Evolutionary conservation across 2,888 invertebrate genomes (phyloP), one percentile per base, ranked within the genome.

Genomic region (Pseudococcus longispinus): DNA sequence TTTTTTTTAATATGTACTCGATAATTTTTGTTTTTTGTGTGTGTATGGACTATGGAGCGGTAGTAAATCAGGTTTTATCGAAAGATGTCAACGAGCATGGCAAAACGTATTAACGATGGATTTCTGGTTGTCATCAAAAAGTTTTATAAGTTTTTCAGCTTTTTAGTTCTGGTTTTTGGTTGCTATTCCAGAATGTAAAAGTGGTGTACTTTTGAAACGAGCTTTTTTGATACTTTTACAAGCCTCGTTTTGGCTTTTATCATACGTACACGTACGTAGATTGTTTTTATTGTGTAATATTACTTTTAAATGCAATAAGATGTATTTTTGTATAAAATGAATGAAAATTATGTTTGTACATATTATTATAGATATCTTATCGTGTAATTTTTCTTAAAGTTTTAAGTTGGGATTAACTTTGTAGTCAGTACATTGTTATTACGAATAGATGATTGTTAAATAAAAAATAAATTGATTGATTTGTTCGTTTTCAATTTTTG

Each of bases 391-490:
- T 85, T 85, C 74, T 85, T 85, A 60, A 37, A 84, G 29, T 86
- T 74, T 80, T 86, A 77, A 86, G 55, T 55, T 80, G 77, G 86
- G 86, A 86, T 86, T 86, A 80, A 86, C 77, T 86, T 86, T 86
- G 80, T 86, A 86, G 86, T 86, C 86, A 86, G 80, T 86, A 86
- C 80, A 86, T 86, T 86, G 86, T 86, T 86, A 37, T 37, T 37
- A 86, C 32, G 44, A 86, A 80, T 86, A 86, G 86, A 86, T 55
- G 86, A 77, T 80, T 86, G 86, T 86, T 86, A 55, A 85, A 46
- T 85, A 74, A 74, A 84, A n/a, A 86, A 80, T 86, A 80, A 44
- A 80, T 80, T 80, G 74, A 80, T 77, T 46, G 37, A 86, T 37
- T 86, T 86, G 86, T 86, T 80, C 23, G 23, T 23, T 60, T 37